Base-by-base conservation (phyloP, 2,888 invertebrate genomes). In the Cabera pusaria region DNA sequence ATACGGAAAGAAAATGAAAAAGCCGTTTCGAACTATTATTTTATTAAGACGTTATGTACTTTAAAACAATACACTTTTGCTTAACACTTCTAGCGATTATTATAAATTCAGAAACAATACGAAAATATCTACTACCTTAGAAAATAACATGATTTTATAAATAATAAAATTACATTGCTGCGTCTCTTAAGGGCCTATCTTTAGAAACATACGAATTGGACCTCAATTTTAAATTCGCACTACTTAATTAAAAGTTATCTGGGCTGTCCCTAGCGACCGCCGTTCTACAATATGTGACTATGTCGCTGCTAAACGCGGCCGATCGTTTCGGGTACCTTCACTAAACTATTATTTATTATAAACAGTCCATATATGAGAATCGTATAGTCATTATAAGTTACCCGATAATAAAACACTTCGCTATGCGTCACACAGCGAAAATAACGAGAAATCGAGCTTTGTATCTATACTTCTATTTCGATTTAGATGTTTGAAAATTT, bases 201-300 rank as follows among this genome's bases (percentile, higher is more conserved):
- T 72, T 82, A 78, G 69, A 85, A 79, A 85, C 79, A 76, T 77
- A 80, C 78, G 77, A 79, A 84, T 87, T 87, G 87, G 87, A 87
- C 87, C 87, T 79, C 87, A 68, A 73, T 84, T 82, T 83, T 72
- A 79, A 77, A 77, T 82, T 86, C 77, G 70, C 79, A 72, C 81
- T 85, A 81, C 80, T 71, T 71, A 75, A 71, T n/a, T n/a, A 70
- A 72, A 50, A 5, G 34, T 64, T 49, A 64, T 52, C 58, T 59
- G 50, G 47, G 56, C 56, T 44, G 49, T 48, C 46, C 32, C 59
- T 62, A 57, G 39, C 21, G n/a, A n/a, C n/a, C n/a, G n/a, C n/a
- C n/a, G n/a, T n/a, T n/a, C n/a, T n/a, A n/a, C n/a, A n/a, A n/a
- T n/a, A n/a, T n/a, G n/a, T 42, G 48, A 49, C 59, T 62, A 68